Evolutionary conservation across 2,888 invertebrate species (phyloP), one percentile per base, ranked within the genome.

Genomic region (Gasteruption jaculator): DNA sequence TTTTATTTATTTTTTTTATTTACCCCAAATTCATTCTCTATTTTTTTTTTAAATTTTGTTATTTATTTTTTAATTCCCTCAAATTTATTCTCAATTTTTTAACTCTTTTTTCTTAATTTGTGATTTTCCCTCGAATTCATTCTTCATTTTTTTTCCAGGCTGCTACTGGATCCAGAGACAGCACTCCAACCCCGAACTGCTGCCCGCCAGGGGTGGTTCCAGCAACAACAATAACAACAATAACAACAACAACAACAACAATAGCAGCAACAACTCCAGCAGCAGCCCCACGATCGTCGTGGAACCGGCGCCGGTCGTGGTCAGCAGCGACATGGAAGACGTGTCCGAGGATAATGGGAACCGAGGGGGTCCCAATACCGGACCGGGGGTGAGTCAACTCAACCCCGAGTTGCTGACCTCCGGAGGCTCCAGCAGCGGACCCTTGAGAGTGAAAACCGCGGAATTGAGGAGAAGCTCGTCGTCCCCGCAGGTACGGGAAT

Each of bases 401-500:
- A n/a, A n/a, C n/a, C n/a, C n/a, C n/a, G n/a, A n/a, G n/a, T n/a
- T n/a, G n/a, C n/a, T n/a, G 59, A 58, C 37, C 46, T 56, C 52
- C 41, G 53, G 53, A 14, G 46, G 56, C 55, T 39, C 51, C 58
- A 43, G 55, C 53, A 45, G 56, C 57, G 45, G 68, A 57, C n/a
- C n/a, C n/a, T 34, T 59, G 63, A 47, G 79, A 48, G 75, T 80
- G 30, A 73, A 77, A 54, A 74, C 76, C 32, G 79, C 81, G 48
- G 81, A 81, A 61, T 65, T 81, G 18, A 76, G 77, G 52, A 71
- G 81, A 43, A 78, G 80, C 51, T 74, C 76, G 42, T 82, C 81
- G 14, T 78, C 79, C 41, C 81, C 81, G 43, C 80, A 79, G 74
- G 81, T 80, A 58, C 56, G 53, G n/a, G n/a, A n/a, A n/a, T n/a